Base-by-base conservation (phyloP, 1,140 invertebrate species). In the Scaptomyza pallida region DNA sequence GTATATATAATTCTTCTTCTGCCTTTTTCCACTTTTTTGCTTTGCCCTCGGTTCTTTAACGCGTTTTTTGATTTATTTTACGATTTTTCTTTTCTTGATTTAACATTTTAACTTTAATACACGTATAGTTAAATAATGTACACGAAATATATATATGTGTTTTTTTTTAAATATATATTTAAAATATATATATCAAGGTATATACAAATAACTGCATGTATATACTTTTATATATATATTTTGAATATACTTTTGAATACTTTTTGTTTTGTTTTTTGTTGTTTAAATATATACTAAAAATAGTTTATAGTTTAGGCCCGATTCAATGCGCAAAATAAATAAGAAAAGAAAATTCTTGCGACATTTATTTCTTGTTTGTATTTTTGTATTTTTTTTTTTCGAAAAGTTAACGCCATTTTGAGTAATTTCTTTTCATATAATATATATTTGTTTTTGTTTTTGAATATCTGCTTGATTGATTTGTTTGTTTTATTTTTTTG, bases 41-140 rank as follows among this genome's bases (percentile, higher is more conserved):
- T 26, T 26, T 26, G 23, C 23, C 23, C 43, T 50, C 52, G 44
- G 44, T 43, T 30, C 23, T 55, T 50, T n/a, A n/a, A 45, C 26
- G 60, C 43, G 40, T 35, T 52, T 56, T 54, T 64, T 60, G 16
- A 52, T 56, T 63, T 48, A 16, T 50, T 70, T 55, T 68, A 43
- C 33, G 19, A 17, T 15, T 50, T 68, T 63, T 75, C 19, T 47
- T 61, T 57, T 52, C 30, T 37, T 69, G 23, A 15, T 67, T 68
- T 63, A 73, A 73, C 65, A 64, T 71, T 76, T 78, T 76, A 82
- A 78, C 82, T 86, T 86, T 81, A 85, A 85, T 85, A 85, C 81
- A 85, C 82, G 65, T 85, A 86, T 88, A 88, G 70, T 88, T 81
- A 81, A 88, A 88, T 88, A 88, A 88, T 88, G 67, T 88, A 88